Evolutionary conservation across 2,797 vertebrate genomes (phyloP).

Genomic region (Botia almorhae): DNA sequence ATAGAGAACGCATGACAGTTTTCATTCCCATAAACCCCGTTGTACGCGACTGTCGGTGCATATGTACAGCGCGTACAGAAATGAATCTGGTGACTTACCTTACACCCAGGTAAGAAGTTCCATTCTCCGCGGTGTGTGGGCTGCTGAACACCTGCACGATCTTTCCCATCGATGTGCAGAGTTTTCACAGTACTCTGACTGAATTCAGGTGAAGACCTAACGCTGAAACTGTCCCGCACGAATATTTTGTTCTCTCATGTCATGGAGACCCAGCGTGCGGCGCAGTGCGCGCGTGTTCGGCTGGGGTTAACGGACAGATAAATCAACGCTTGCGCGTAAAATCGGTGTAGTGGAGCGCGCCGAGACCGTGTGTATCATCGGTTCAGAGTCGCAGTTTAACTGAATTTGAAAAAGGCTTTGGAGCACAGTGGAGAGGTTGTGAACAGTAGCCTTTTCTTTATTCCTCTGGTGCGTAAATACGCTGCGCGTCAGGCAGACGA

Average conservation of each 20-base stretch:
- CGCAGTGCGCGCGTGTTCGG: conserved; percentile 52
- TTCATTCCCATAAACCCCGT: not conserved
- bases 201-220: conserved; percentile 49
- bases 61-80: not conserved
- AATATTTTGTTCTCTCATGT: conserved; percentile 46
- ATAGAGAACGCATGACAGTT: not conserved
- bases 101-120: conserved; percentile 53
- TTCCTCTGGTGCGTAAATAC: conserved; percentile 1
- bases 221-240: conserved; percentile 2
- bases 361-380: conserved; percentile 7
- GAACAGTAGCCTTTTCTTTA: not conserved
- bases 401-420: conserved; percentile 12
- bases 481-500: not conserved
- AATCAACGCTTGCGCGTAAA: conserved; percentile 36
- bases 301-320: conserved; percentile 3
- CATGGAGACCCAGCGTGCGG: conserved; percentile 35
- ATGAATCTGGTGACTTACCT: conserved; percentile 45
- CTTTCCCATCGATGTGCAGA: conserved; percentile 24
- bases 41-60: not conserved
- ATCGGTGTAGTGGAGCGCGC: not conserved
- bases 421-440: not conserved
- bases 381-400: conserved; percentile 34
- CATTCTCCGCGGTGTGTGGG: conserved; percentile 33
- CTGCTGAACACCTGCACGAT: conserved; percentile 50
- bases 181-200: conserved; percentile 52